phyloP scores from a whole-genome alignment of 2,113 vertebrate species.

The Psilopogon haemacephalus region DNA sequence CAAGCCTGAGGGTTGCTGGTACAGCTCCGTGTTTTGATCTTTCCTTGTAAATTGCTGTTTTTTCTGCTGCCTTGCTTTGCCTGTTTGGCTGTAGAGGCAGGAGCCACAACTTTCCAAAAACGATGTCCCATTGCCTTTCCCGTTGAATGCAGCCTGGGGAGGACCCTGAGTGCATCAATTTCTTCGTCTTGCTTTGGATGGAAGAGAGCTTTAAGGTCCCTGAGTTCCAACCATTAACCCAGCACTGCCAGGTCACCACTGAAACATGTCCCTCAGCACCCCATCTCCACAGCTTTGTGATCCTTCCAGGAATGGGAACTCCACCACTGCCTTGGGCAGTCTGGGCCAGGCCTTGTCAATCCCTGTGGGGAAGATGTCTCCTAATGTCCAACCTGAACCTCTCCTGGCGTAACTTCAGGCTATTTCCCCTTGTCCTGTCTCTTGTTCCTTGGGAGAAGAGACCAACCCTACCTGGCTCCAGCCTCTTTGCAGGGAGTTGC shows the following conservation, averaged over 20 bases:
- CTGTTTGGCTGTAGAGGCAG: background rate
- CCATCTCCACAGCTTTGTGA: background rate
- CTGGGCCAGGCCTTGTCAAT: background rate
- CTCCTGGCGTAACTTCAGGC: background rate
- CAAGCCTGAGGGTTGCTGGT: background rate
- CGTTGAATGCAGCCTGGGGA: background rate
- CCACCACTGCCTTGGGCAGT: background rate
- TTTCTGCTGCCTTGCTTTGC: background rate
- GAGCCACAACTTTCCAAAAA: background rate
- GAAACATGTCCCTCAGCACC: background rate
- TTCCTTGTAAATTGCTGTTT: background rate
- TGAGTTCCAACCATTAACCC: background rate
- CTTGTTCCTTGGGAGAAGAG: background rate
- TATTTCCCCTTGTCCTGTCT: background rate
- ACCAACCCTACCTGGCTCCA: background rate
- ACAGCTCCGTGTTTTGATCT: background rate
- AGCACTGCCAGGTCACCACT: background rate
- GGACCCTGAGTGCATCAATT: background rate
- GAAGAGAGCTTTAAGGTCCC: background rate
- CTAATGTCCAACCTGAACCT: background rate
- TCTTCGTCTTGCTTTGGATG: background rate
- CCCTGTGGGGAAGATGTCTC: background rate
- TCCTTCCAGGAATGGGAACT: background rate
- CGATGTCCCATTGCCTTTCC: background rate
- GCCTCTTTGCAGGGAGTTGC: background rate